Evolutionary conservation across 2,113 vertebrate genomes (phyloP).

Genomic region (Muntiacus reevesi): DNA sequence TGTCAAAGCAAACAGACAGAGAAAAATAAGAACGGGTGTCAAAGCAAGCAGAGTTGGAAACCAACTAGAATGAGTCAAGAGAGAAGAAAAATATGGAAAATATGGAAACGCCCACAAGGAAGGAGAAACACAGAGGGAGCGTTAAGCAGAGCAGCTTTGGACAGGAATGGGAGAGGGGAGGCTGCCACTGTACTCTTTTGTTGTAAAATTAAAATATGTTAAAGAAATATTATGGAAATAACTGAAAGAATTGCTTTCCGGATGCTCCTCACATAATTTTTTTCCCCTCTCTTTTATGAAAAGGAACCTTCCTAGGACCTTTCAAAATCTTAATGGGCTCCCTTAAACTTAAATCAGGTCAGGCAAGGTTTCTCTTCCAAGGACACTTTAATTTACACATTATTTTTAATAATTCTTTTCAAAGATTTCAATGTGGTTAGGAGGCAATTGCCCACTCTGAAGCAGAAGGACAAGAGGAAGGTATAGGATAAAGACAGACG

Average conservation of each 20-base stretch:
- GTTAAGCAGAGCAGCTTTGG: neutral
- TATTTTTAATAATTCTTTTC: neutral
- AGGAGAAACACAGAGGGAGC: neutral
- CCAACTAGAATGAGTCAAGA: neutral
- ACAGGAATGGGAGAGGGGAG: neutral
- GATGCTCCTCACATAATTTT: neutral
- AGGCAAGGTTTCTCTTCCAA: neutral
- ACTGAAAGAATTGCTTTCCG: constrained; percentile 31
- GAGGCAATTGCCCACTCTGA: neutral
- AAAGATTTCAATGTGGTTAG: neutral
- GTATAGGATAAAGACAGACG: neutral
- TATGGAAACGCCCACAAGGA: neutral
- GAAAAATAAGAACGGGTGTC: neutral
- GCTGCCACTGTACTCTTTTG: neutral
- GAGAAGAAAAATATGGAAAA: neutral
- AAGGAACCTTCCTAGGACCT: neutral
- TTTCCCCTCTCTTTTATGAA: neutral
- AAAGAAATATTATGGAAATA: constrained; percentile 44
- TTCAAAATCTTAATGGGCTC: constrained; percentile 10
- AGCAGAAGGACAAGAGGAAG: neutral
- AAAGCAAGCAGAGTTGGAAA: neutral
- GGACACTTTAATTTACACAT: neutral
- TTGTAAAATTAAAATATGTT: constrained; percentile 26
- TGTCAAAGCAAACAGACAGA: fast-evolving
- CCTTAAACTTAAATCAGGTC: neutral